Evolutionary conservation across 2,888 invertebrate genomes (phyloP), one percentile per base, ranked within the genome.

Genomic region (Orchesella flavescens): DNA sequence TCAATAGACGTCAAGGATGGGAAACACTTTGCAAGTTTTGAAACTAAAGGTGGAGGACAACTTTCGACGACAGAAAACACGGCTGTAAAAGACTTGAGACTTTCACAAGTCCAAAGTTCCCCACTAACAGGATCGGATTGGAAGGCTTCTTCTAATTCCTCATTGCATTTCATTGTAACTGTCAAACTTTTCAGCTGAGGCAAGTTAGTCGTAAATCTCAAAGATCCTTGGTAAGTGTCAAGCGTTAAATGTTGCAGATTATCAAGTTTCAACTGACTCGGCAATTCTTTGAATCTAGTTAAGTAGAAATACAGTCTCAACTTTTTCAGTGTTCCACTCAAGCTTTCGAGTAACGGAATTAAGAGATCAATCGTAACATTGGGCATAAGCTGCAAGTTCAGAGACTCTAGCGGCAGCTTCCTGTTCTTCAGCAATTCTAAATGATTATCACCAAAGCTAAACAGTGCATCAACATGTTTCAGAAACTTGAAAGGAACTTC

Each of bases 301-400:
- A 86, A 81, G 72, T 86, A 84, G 80, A 86, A 86, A 71, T 86
- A 84, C 66, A 86, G 83, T 80, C 86, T 83, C 68, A 84, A 73
- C 74, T 73, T 84, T 53, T 83, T 86, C 71, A 86, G 68, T 7
- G 84, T 77, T 21, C 82, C 77, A 63, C 71, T 77, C 83, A 86
- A 63, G 78, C 84, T 85, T 46, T 84, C 83, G 19, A 86, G 63
- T 44, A 86, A 80, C 15, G 84, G 80, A 46, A 85, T 77, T 59
- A 86, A 80, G 75, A 83, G 78, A 61, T 85, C 86, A 72, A 86
- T 66, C 9, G 86, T 86, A 24, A 86, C 86, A 81, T 85, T 86
- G 34, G 83, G 86, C 78, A 86, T 80, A 5, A 86, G 81, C 74
- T 86, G 86, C 81, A 86, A 69, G 53, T 86, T 86, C 49, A 86